Base-by-base conservation (phyloP, 2,113 vertebrate species). In the Dromiciops gliroides region DNA sequence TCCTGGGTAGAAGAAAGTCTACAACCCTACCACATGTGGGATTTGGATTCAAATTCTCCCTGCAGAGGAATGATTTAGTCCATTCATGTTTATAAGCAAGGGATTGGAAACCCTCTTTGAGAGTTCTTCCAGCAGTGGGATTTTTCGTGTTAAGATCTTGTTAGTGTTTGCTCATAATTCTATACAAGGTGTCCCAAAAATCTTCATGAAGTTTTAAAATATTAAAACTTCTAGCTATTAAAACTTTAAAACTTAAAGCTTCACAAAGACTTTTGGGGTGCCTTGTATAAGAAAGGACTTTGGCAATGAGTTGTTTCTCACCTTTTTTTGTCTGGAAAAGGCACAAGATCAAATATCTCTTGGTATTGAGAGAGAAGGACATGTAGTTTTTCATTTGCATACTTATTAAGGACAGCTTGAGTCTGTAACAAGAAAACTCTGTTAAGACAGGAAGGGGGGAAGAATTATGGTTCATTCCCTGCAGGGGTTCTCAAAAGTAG, bases 251-350 rank as follows among this genome's bases (percentile, higher is more conserved):
- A 25, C 7, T 31, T 60, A 75, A 75, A n/a, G 37, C 60, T 75
- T 44, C 16, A 22, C n/a, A 8, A 83, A 83, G 67, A 83, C 5
- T 44, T 75, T 19, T 14, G 67, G 67, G 16, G 8, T 7, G 1
- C 67, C 67, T 44, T 7, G 7, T 44, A 22, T 7, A 8, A 83
- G 67, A 83, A 83, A 44, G 19, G 19, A 2, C 16, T 44, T 44
- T 23, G 19, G 37, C 14, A n/a, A 16, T 49, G 89, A 5, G 10
- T 14, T 7, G 89, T 31, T 7, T 90, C 89, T 90, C 48, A 90
- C 89, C 89, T 49, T 50, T 90, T 90, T 50, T 90, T 90, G 89
- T 90, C 89, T 5, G 89, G 89, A 90, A 90, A 90, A 31, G 89
- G 89, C 48, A 90, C 10, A 26, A 50, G 48, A 31, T 90, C 89